These are phyloP conservation scores for Venustaconcha ellipsiformis DNA, from an alignment of 1,140 invertebrate species.

Conservation along the genomic window DNA sequence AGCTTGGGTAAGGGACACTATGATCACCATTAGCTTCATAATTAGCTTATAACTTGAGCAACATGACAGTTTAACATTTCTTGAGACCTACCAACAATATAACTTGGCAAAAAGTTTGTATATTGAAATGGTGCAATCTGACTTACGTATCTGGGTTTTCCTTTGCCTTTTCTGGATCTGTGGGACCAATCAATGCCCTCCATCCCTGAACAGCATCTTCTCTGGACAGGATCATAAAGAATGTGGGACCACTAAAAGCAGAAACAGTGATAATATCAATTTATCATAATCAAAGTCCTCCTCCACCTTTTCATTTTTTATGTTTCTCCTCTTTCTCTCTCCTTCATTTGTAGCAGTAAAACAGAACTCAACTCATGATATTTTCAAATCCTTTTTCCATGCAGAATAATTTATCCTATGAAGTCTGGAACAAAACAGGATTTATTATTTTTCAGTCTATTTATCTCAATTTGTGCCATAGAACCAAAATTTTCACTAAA, in stretches of 20 bases:
- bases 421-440: not conserved
- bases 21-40: too few relatives aligned
- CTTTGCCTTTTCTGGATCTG: constrained; percentile 65
- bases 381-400: not conserved
- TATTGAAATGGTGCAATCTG: too few relatives aligned
- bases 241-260: constrained; percentile 64
- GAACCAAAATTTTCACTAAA: too few relatives aligned
- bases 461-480: too few relatives aligned
- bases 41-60: too few relatives aligned
- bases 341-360: not conserved
- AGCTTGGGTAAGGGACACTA: too few relatives aligned
- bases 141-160: constrained; percentile 61
- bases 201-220: constrained; percentile 67
- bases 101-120: too few relatives aligned
- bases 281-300: not conserved
- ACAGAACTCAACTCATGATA: not conserved
- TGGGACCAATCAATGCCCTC: constrained; percentile 64
- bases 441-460: too few relatives aligned
- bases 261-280: not conserved
- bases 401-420: not conserved
- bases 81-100: too few relatives aligned
- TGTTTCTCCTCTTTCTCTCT: not conserved
- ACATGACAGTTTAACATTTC: too few relatives aligned
- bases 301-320: not conserved
- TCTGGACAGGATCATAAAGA: constrained; percentile 66